Base-by-base conservation (phyloP, 1,140 invertebrate genomes). In the Drosophila kohkoa region DNA sequence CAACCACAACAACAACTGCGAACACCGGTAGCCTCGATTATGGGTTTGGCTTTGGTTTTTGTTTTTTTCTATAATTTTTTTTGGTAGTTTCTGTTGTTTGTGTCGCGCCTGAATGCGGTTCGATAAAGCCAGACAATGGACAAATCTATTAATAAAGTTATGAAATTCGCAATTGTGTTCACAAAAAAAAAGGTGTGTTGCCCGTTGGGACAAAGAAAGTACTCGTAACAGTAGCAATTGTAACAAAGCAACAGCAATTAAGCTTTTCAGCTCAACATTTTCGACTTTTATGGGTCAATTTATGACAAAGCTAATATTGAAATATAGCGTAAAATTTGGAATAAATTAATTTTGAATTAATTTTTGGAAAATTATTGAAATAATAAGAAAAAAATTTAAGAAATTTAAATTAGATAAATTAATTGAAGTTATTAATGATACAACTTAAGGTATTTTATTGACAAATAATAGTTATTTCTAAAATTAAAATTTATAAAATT, bases 121-220 rank as follows among this genome's bases (percentile, higher is more conserved):
- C 63, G 64, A 75, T 81, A 72, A 62, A 68, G 46, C 48, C 62
- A 71, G 69, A 86, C 82, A 82, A 85, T 87, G 75, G 52, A 82
- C 75, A 82, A 87, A 82, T 82, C 75, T 82, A 76, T 86, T 86
- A 86, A 86, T 86, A 86, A 86, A 87, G 79, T 87, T 86, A 86
- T 86, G 82, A 86, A 86, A 86, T 70, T 69, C 65, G 54, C 79
- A 70, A 76, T 74, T 67, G 70, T 67, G 11, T 15, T 15, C 32
- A 52, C 16, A 54, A 75, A 66, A 63, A n/a, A 43, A 2, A 11
- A 38, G 20, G 38, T 43, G 51, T 43, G 48, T 52, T 45, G 49
- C 6, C n/a, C 25, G 35, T 28, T 13, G 48, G 48, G n/a, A 32
- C 41, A 55, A 55, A 43, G 51, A 65, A 65, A 65, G 63, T 55